A percentile compares a stretch with the other conserved stretches of the same genome.
These are phyloP conservation scores for Datnioides undecimradiatus DNA, from an alignment of 2,113 vertebrate genomes.

Conservation along the genomic window DNA sequence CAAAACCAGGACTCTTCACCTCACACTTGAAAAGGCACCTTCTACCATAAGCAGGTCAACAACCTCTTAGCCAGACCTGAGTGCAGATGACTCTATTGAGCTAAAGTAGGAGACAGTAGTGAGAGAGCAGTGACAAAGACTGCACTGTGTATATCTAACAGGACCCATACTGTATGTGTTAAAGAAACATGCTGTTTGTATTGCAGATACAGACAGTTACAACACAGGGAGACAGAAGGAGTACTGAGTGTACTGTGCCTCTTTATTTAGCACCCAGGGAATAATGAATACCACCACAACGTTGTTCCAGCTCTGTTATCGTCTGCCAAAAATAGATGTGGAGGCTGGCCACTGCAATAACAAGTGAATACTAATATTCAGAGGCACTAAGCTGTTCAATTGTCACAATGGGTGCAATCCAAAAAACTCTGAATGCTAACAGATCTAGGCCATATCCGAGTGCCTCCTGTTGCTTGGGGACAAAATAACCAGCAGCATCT, in stretches of 20 bases:
- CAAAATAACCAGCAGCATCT: constrained; percentile 27
- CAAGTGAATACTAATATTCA: constrained; percentile 65
- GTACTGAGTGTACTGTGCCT: constrained; percentile 11
- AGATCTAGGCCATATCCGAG: constrained; percentile 57
- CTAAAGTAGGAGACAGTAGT: background rate
- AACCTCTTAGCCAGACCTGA: constrained; percentile 54
- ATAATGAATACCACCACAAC: constrained; percentile 56
- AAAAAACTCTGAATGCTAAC: constrained; percentile 34
- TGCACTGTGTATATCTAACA: background rate
- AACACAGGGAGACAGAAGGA: constrained; percentile 10
- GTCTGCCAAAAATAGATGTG: constrained; percentile 74
- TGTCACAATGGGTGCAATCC: constrained; percentile 52
- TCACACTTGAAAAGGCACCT: constrained; percentile 18
- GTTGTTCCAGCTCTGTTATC: constrained; percentile 56
- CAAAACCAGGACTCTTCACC: constrained; percentile 11
- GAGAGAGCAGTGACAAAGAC: background rate
- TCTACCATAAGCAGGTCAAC: constrained; percentile 58
- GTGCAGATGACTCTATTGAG: constrained; percentile 24
- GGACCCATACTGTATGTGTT: background rate
- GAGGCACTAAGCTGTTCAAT: constrained; percentile 62
- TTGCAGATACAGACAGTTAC: background rate
- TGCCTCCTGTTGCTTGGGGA: constrained; percentile 59
- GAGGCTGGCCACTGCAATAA: constrained; percentile 54
- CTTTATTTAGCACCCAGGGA: constrained; percentile 59
- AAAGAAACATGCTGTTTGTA: background rate